phyloP scores from a whole-genome alignment of 1,140 invertebrate genomes.

The Camponotus vicinus region DNA sequence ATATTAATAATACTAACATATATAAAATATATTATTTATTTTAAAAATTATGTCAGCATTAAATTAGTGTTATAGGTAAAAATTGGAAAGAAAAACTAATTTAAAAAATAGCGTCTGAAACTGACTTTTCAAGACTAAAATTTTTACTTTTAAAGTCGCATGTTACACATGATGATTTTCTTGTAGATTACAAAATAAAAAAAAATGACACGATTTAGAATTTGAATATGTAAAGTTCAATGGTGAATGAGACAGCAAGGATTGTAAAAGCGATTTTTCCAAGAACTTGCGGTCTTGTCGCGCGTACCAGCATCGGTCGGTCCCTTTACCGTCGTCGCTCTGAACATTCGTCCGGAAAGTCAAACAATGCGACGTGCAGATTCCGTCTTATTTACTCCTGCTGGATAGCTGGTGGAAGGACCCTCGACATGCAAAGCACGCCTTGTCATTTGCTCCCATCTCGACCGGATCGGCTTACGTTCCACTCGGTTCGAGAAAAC shows the following conservation, averaged over 20 bases:
- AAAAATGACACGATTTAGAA: not conserved
- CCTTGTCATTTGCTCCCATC: constrained; percentile 82
- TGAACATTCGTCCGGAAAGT: constrained; percentile 79
- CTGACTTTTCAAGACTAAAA: not conserved
- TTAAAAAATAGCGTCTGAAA: not conserved
- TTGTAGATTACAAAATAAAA: not conserved
- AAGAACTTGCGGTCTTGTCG: constrained; percentile 77
- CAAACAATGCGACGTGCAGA: constrained; percentile 83
- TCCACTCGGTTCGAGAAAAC: constrained; percentile 65
- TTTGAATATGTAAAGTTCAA: not conserved
- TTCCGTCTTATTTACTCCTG: constrained; percentile 81
- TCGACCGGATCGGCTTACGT: constrained; percentile 78
- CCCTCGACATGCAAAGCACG: constrained; percentile 82
- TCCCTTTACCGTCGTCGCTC: constrained; percentile 80
- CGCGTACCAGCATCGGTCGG: constrained; percentile 70
- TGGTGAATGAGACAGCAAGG: not conserved
- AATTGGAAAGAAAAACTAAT: not conserved
- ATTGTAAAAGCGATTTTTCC: constrained; percentile 59
- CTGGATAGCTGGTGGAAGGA: constrained; percentile 64
- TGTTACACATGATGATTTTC: not conserved
- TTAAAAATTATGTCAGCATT: not conserved
- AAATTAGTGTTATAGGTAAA: not conserved
- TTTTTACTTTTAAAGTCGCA: not conserved
- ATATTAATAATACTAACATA: too few species aligned
- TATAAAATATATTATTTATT: too few species aligned